Base-by-base conservation (phyloP, 2,888 invertebrate genomes). In the Trachelus stipa region DNA sequence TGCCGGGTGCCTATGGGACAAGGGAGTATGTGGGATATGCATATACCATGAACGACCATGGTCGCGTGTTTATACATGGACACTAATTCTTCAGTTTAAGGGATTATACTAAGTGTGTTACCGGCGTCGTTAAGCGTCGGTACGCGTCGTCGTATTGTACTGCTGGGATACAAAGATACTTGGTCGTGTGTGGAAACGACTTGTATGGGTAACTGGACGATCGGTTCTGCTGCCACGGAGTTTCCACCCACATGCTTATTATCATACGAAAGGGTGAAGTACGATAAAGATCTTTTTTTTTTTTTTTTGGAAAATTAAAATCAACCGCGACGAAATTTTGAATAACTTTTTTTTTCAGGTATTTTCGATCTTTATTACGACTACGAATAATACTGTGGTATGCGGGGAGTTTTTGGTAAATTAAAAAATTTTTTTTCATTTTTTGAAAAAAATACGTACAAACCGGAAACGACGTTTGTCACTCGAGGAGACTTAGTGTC, bases 21-120 rank as follows among this genome's bases (percentile, higher is more conserved):
- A 4, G 6, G 15, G 4, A 40, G 40, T 40, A 40, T 40, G 15
- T 40, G 15, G 15, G 69, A 74, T 33, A 33, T 33, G 33, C 33
- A 33, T 33, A 33, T 33, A 33, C 33, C 33, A 33, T 3, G 33
- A 33, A 3, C 33, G 33, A 33, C 33, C 75, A 74, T 69, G 73
- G 68, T 34, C 69, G 31, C 30, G 77, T 74, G 74, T 74, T 75
- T 40, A 56, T 15, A 77, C 77, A 75, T 23, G 69, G 75, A 69
- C 77, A 77, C 77, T 75, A 77, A 77, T 77, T 74, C 77, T 68
- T 34, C 68, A 69, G 77, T 77, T 77, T 75, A 77, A 77, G 75
- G 74, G 77, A 77, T 77, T 77, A 75, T 77, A 35, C 74, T 71
- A 56, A 77, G 77, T 69, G 73, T 69, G 69, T 35, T 56, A 30